A percentile compares a stretch with the other conserved stretches of the same genome.
Conservation (phyloP, 2,888 invertebrate species). For the Drosophila greeni region DNA sequence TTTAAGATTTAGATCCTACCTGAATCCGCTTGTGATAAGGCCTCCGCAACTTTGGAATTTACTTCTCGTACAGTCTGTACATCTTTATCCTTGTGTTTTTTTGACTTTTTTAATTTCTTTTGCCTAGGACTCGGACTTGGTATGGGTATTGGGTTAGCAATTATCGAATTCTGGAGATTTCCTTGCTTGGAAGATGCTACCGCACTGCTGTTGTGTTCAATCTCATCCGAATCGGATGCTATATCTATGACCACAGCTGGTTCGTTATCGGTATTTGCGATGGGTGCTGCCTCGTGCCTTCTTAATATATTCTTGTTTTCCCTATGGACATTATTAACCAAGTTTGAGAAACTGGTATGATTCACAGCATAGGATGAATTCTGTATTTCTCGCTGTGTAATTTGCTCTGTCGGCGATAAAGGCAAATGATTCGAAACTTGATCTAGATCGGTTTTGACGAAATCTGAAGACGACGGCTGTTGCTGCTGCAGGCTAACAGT, state of each 20-base stretch:
- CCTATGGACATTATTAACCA: conserved; percentile 38
- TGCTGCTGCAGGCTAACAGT: conserved; percentile 7
- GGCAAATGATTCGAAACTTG: conserved; percentile 11
- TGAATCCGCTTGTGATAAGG: conserved; percentile 46
- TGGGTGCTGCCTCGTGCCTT: conserved; percentile 21
- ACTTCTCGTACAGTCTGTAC: conserved; percentile 28
- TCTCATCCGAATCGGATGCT: conserved; percentile 75
- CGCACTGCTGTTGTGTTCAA: conserved; percentile 39
- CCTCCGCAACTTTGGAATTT: conserved; percentile 45
- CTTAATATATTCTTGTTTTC: conserved; percentile 31
- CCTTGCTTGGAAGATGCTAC: background rate
- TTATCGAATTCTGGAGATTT: background rate
- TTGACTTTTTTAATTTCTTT: conserved; percentile 69
- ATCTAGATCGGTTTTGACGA: conserved; percentile 13
- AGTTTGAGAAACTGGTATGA: conserved; percentile 45
- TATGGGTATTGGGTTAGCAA: conserved; percentile 6
- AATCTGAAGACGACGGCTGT: conserved; percentile 31
- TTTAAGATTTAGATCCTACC: conserved; percentile 39
- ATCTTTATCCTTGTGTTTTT: conserved; percentile 59
- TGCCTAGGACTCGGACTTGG: conserved; percentile 24
- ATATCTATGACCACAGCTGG: conserved; percentile 73
- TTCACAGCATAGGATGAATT: conserved; percentile 1
- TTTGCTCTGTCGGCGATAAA: conserved; percentile 24
- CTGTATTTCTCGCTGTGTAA: conserved; percentile 3
- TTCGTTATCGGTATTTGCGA: conserved; percentile 36